Evolutionary conservation across 2,888 invertebrate species (phyloP).

Genomic region (Bombylius discolor): DNA sequence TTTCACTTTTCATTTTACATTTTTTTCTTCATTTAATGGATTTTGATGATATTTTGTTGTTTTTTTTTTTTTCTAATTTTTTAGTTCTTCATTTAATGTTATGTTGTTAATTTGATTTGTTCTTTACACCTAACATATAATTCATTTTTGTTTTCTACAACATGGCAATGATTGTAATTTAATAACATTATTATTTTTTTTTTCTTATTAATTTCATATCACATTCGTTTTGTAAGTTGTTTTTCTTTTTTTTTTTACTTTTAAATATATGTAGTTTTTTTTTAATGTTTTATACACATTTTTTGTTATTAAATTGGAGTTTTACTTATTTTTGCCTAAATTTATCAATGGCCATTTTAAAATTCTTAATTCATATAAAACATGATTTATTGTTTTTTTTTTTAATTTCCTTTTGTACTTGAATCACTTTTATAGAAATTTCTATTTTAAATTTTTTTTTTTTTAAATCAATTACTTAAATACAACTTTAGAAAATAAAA

Average conservation of each 20-base stretch:
- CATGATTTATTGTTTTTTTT: too few species aligned
- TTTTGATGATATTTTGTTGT: background rate
- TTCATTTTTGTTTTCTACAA: background rate
- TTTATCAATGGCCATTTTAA: too few species aligned
- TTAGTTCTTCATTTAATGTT: background rate
- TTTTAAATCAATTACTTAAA: too few species aligned
- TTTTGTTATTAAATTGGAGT: too few species aligned
- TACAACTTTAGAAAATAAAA: too few species aligned
- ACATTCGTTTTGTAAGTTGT: slow-evolving; percentile 10
- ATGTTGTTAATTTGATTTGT: background rate
- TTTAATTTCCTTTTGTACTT: too few species aligned
- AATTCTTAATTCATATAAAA: too few species aligned
- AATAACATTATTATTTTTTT: background rate
- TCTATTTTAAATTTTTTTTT: too few species aligned
- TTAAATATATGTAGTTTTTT: slow-evolving; percentile 7
- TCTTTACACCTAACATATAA: too few species aligned
- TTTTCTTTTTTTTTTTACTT: background rate
- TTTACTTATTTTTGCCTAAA: too few species aligned
- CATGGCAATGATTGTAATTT: slow-evolving; percentile 15
- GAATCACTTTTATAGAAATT: too few species aligned
- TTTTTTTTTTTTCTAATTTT: background rate
- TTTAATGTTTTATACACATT: background rate
- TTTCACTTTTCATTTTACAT: background rate
- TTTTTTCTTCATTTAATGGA: too few species aligned
- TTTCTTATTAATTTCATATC: slow-evolving; percentile 6